Evolutionary conservation across 2,888 invertebrate genomes (phyloP), one percentile per base, ranked within the genome.

Genomic region (Papilio demoleus): DNA sequence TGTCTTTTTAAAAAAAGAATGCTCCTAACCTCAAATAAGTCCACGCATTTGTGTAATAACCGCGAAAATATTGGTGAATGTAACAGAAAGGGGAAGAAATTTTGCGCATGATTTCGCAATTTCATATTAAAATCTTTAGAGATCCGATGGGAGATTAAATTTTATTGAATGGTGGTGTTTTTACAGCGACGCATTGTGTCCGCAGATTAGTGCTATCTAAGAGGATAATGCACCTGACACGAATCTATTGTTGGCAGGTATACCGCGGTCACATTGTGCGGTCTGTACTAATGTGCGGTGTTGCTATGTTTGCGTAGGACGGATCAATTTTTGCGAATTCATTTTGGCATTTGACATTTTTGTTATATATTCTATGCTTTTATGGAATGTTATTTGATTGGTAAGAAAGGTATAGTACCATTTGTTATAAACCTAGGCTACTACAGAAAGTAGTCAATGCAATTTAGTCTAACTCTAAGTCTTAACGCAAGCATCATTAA

Each of bases 201-300:
- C 78, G 76, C 67, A 80, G 86, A 87, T 89, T 88, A 87, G 79
- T 79, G 79, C 79, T 84, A 82, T 85, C 79, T 81, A 81, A 84
- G 83, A 78, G 83, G 87, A 90, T 90, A 82, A 90, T 87, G 87
- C 91, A 92, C 91, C 91, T 91, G 92, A 90, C 84, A 75, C 78
- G 76, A 74, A 40, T 47, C 77, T 76, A 80, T 88, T 88, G 86
- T 86, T 74, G 61, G 70, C 87, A 88, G 90, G 90, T 88, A 89
- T 61, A 27, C 36, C 61, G 69, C n/a, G n/a, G n/a, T n/a, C n/a
- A n/a, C 65, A 70, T 65, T 70, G 69, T 65, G 61, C 27, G 38
- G 34, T 42, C 31, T 34, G 24, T 27, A 17, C 42, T 38, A 17
- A 40, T 58, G 45, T 34, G 14, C 53, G 45, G 45, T 47, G 47